Percentiles rank a stretch among this genome's conserved stretches.
Conservation (phyloP, 2,888 invertebrate genomes). For the Tetragnatha montana region DNA sequence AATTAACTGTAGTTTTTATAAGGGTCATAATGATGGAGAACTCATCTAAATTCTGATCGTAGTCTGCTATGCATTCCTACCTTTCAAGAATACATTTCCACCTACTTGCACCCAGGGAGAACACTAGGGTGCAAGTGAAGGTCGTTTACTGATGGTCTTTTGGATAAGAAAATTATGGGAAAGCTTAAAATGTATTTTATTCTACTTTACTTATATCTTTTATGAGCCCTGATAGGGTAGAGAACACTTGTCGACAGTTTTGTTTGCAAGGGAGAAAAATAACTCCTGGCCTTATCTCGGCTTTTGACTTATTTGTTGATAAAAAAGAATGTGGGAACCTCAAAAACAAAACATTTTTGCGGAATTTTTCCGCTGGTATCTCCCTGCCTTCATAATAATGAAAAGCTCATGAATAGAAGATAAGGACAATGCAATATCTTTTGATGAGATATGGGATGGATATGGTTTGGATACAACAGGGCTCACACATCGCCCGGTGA, state of each 20-base stretch:
- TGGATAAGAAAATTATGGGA: conserved; percentile 30
- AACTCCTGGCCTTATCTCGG: conserved; percentile 30
- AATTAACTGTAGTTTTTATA: no score
- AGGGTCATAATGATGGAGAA: no score
- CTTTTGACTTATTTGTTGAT: conserved; percentile 16
- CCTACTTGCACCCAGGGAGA: neutral
- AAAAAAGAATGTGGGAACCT: neutral
- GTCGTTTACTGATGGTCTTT: conserved; percentile 14
- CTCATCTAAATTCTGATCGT: no score
- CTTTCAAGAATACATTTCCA: neutral
- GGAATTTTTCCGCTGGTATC: conserved; percentile 11
- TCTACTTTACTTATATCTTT: conserved; percentile 34
- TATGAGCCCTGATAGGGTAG: conserved; percentile 22
- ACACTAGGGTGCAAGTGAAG: neutral
- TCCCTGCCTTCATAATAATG: neutral
- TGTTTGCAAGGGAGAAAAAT: conserved; percentile 21
- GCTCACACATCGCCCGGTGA: neutral
- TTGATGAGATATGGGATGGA: conserved; percentile 11
- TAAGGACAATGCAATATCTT: conserved; percentile 37
- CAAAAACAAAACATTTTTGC: conserved; percentile 11
- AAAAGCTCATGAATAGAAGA: conserved; percentile 1
- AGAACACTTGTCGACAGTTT: conserved; percentile 36
- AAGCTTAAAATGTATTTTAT: conserved; percentile 27
- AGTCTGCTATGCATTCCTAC: no score
- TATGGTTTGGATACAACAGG: neutral